Evolutionary conservation across 2,797 vertebrate species (phyloP).

Genomic region (Lemur catta): DNA sequence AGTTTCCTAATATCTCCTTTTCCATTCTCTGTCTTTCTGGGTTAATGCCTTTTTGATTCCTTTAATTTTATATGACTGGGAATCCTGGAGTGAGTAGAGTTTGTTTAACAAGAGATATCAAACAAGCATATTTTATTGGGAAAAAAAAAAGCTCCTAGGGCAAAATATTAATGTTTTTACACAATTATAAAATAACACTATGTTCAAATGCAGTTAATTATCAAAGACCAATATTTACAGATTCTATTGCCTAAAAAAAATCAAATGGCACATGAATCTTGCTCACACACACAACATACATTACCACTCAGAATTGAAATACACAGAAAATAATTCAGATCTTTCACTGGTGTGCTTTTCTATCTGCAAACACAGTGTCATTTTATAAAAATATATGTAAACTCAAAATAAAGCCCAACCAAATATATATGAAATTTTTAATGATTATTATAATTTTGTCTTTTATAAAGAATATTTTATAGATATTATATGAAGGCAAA

Average conservation of each 20-base stretch:
- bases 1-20: not conserved
- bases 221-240: not conserved
- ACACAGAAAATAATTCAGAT: not conserved
- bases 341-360: not conserved
- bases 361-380: not conserved
- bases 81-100: not conserved
- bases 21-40: not conserved
- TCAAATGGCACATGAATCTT: not conserved
- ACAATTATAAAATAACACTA: not conserved
- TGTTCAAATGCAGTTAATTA: not conserved
- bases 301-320: not conserved
- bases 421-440: not conserved
- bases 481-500: not conserved
- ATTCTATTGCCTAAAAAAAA: not conserved
- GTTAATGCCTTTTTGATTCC: not conserved
- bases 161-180: not conserved
- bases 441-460: not conserved
- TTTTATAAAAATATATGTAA: not conserved
- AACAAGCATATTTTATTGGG: not conserved
- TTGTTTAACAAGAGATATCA: not conserved
- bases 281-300: not conserved
- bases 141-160: not conserved
- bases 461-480: conserved; percentile 6
- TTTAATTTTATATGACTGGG: not conserved
- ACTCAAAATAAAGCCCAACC: not conserved